phyloP scores from a whole-genome alignment of 2,888 invertebrate genomes.

The Suillia variegata region DNA sequence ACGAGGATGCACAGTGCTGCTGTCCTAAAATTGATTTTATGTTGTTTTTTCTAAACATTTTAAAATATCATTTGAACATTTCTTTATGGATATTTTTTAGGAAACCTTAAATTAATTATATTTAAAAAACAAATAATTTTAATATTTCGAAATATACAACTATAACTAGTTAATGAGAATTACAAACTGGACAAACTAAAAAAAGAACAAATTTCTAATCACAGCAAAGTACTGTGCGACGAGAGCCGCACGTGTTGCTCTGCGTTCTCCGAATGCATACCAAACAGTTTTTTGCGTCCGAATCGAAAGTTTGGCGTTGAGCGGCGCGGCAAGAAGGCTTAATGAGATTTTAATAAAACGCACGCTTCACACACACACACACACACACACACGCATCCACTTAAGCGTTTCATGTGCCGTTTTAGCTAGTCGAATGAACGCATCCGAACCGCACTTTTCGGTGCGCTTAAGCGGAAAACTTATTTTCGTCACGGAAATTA shows the following conservation, averaged over 20 bases:
- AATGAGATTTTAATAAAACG: conserved; percentile 53
- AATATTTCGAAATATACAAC: too few species aligned
- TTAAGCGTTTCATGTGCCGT: conserved; percentile 13
- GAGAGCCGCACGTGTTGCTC: conserved; percentile 18
- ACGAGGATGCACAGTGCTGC: too few species aligned
- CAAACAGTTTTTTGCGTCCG: conserved; percentile 2
- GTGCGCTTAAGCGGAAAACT: conserved; percentile 53
- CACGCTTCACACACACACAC: conserved; percentile 28
- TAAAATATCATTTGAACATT: too few species aligned
- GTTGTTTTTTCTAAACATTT: too few species aligned
- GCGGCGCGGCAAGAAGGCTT: conserved; percentile 27
- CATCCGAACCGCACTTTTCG: conserved; percentile 17
- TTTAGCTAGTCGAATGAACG: neutral
- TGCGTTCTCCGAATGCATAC: conserved; percentile 12
- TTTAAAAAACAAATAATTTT: too few species aligned
- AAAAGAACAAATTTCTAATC: too few species aligned
- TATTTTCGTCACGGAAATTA: conserved; percentile 52
- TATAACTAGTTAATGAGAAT: too few species aligned
- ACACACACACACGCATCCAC: conserved; percentile 3
- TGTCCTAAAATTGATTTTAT: too few species aligned
- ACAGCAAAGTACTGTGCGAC: too few species aligned
- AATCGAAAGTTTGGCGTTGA: conserved; percentile 11
- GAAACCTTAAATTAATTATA: too few species aligned
- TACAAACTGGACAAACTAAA: too few species aligned
- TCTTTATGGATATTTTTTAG: too few species aligned